phyloP scores from a whole-genome alignment of 2,113 vertebrate species.

The Regulus satrapa region DNA sequence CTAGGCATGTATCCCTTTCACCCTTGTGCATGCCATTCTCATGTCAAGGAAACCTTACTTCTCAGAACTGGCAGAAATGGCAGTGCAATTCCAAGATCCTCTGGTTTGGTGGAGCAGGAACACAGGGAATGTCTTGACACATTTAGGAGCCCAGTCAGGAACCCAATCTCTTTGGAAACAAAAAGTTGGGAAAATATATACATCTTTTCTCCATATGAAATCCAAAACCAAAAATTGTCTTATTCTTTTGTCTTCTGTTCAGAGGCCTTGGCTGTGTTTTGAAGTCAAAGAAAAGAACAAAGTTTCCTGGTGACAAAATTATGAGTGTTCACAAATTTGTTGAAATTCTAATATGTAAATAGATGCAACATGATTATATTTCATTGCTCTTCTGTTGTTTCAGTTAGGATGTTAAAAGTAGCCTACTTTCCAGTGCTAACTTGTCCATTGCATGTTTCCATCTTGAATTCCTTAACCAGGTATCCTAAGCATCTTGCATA shows the following conservation, averaged over 20 bases:
- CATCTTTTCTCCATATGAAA: not conserved
- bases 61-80: not conserved
- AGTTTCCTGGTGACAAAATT: not conserved
- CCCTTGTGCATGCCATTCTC: not conserved
- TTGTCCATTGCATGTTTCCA: not conserved
- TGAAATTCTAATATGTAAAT: not conserved
- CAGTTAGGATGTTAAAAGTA: not conserved
- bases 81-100: not conserved
- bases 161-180: not conserved
- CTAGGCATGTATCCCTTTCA: not conserved
- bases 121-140: no score
- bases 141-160: not conserved
- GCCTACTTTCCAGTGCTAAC: not conserved
- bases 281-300: not conserved
- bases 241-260: not conserved
- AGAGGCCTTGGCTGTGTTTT: not conserved
- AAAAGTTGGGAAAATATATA: not conserved
- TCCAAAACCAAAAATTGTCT: not conserved
- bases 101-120: not conserved
- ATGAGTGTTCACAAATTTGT: not conserved
- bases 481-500: not conserved
- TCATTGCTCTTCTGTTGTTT: not conserved
- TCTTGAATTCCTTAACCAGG: not conserved
- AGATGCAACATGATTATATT: not conserved
- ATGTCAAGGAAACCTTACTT: not conserved